Base-by-base conservation (phyloP, 2,888 invertebrate genomes). In the Meta bourneti region DNA sequence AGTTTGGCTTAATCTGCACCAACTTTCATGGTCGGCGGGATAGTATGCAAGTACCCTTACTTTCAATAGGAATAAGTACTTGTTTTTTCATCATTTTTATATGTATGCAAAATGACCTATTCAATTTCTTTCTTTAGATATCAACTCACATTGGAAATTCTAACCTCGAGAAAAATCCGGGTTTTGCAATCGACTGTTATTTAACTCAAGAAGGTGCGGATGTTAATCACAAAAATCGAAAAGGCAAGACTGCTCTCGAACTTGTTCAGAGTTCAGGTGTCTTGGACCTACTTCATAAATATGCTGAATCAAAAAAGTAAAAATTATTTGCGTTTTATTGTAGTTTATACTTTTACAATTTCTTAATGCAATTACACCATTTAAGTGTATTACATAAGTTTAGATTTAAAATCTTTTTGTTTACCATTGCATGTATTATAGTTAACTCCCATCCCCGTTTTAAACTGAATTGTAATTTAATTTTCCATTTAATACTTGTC, bases 141-240 rank as follows among this genome's bases (percentile, higher is more conserved):
- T 48, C 90, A n/a, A 48, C 70, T 6, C 90, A 90, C 48, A 77
- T 92, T 75, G 83, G 69, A 48, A 84, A 79, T 48, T 91, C 94
- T 74, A 94, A 95, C 7, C 94, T 95, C 20, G 96, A 96, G 93
- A 95, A 96, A 94, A 95, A 96, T 34, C 95, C 96, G 69, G 96
- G 96, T 94, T 95, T 97, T 93, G 96, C 97, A 16, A 96, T 97
- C 84, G 96, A 97, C 5, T 97, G 97, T 94, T 97, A 96, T 94
- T 95, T 98, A 83, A 96, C 97, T 7, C 96, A 96, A 93, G 96
- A 96, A 94, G 97, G 95, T 8, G 94, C 94, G 5, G 96, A 96
- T 94, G 95, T 97, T 34, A 96, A 96, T 89, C 95, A 96, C 8
- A 96, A 96, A 92, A 97, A 97, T 94, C 96, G 96, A 84, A 96